These are phyloP conservation scores for Leptinotarsa texana DNA, from an alignment of 1,140 invertebrate genomes.

Conservation along the genomic window DNA sequence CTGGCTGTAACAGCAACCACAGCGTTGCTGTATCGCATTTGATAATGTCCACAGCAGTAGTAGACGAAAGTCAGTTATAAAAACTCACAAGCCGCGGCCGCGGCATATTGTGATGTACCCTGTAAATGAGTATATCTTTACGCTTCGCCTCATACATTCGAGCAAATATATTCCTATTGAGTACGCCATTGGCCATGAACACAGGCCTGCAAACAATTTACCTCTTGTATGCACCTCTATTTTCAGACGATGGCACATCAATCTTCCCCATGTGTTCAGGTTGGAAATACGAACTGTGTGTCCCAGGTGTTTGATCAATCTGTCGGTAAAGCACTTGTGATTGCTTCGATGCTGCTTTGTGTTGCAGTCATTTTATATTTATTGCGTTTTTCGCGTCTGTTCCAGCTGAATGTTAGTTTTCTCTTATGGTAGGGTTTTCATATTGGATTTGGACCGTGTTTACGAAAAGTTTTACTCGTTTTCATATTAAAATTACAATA, in stretches of 20 bases:
- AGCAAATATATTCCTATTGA: too few relatives aligned
- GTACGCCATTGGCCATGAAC: neutral
- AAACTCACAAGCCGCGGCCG: too few relatives aligned
- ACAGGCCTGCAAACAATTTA: slow-evolving; percentile 24
- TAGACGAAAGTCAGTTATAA: too few relatives aligned
- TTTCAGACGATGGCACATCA: slow-evolving; percentile 41
- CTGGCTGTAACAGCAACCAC: too few relatives aligned
- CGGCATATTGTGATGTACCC: too few relatives aligned
- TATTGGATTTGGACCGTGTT: neutral
- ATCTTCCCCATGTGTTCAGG: slow-evolving; percentile 40
- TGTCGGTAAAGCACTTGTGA: slow-evolving; percentile 40
- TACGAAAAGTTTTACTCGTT: neutral
- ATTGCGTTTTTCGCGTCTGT: slow-evolving; percentile 24
- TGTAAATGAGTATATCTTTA: too few relatives aligned
- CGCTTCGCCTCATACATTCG: too few relatives aligned
- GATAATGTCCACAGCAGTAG: too few relatives aligned
- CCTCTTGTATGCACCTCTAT: slow-evolving; percentile 37
- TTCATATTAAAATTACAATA: too few relatives aligned
- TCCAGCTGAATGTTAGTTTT: neutral
- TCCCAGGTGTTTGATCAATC: slow-evolving; percentile 46
- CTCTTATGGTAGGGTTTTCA: neutral
- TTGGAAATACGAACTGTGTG: slow-evolving; percentile 36
- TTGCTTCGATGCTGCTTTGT: slow-evolving; percentile 34
- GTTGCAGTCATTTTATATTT: slow-evolving; percentile 32
- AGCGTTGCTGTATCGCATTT: too few relatives aligned